phyloP scores from a whole-genome alignment of 2,888 invertebrate genomes.

The Agrypnus murinus region DNA sequence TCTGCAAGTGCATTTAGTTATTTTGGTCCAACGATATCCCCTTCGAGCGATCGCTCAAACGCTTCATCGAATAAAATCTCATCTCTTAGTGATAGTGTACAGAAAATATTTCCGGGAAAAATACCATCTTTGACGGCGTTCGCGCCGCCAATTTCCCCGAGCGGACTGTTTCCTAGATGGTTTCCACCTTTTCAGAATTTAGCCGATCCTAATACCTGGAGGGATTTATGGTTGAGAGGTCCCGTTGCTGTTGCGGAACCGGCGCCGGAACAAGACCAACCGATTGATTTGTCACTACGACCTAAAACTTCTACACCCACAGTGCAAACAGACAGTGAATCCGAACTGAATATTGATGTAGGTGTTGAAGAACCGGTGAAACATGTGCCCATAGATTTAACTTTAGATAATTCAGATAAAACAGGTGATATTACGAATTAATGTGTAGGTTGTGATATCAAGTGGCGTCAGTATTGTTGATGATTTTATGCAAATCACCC shows the following conservation, averaged over 20 bases:
- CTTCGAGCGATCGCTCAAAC: constrained; percentile 70
- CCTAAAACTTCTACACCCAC: constrained; percentile 69
- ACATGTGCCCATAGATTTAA: constrained; percentile 80
- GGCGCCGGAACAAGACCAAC: constrained; percentile 78
- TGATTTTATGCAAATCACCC: constrained; percentile 29
- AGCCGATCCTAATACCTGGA: constrained; percentile 71
- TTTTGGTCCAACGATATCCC: constrained; percentile 77
- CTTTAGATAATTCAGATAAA: constrained; percentile 71
- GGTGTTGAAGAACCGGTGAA: constrained; percentile 72
- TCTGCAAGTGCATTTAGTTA: constrained; percentile 75
- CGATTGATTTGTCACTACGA: constrained; percentile 80
- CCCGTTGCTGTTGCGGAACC: constrained; percentile 75
- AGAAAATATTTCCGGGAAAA: constrained; percentile 61
- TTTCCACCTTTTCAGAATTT: constrained; percentile 62
- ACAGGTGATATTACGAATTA: constrained; percentile 51
- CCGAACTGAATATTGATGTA: constrained; percentile 71
- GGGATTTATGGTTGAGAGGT: constrained; percentile 74
- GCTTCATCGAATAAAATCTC: constrained; percentile 63
- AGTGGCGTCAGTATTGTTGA: constrained; percentile 46
- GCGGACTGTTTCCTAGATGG: constrained; percentile 63
- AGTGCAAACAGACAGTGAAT: constrained; percentile 72
- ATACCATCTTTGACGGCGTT: constrained; percentile 74
- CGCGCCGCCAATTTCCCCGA: constrained; percentile 74
- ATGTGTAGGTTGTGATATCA: constrained; percentile 47
- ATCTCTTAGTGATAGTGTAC: constrained; percentile 67